Base-by-base conservation (phyloP, 1,140 invertebrate genomes). In the Pogonognathellus flavescens region DNA sequence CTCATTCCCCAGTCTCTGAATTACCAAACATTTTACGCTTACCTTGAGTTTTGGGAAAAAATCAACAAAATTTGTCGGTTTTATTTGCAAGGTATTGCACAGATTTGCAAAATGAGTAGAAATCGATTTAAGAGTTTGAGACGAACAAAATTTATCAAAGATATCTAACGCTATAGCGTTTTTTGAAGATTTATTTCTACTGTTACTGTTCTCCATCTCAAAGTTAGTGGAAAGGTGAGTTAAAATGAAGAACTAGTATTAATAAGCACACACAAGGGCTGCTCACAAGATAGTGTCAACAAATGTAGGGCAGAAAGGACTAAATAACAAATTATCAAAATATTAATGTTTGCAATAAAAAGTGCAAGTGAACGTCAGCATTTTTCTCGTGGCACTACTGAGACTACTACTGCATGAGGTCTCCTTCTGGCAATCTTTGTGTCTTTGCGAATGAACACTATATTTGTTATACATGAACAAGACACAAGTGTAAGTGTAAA, bases 131-230 rank as follows among this genome's bases (percentile, higher is more conserved):
- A 98, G 94, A 41, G 97, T 98, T 59, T 93, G 94, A 0, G 97
- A 97, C 80, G 94, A 94, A 89, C 96, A 95, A 91, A 99, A 98
- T 89, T 95, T 94, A 91, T 98, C 96, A 91, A 99, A 99, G 90
- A 95, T 92, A 90, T 97, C 95, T 60, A 93, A 94, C 2, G 95
- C 96, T 87, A 94, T 91, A 14, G 95, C 86, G 41, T 18, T 82
- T 62, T 81, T 50, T 57, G 84, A 80, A 31, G n/a, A 16, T 50
- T 84, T 84, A 25, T 66, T 31, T 80, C 72, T 84, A 22, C 20
- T 22, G 20, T 20, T 55, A 55, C 13, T 53, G 52, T 53, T 62
- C 20, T 66, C 62, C 62, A 66, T 66, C 14, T 10, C 2, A 13
- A 6, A 66, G 62, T 8, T 25, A 66, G 20, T 22, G 9, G 22